Evolutionary conservation across 2,888 invertebrate genomes (phyloP).

Genomic region (Gastrophysa polygoni): DNA sequence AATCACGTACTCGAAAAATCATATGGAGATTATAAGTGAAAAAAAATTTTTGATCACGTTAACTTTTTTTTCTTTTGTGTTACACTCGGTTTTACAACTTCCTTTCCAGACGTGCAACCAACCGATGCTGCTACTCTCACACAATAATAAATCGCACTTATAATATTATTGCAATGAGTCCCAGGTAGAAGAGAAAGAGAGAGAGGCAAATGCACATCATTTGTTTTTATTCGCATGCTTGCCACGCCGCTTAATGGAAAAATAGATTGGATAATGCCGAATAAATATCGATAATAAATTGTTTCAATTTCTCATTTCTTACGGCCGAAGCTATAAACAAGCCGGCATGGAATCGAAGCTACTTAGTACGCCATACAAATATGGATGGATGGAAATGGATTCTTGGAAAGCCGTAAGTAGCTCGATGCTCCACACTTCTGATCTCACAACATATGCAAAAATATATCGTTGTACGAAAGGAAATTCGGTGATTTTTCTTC

Average conservation of each 20-base stretch:
- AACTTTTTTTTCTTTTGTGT: too few relatives aligned
- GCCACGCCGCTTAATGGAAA: conserved; percentile 15
- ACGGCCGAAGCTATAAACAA: conserved; percentile 14
- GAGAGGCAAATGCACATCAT: conserved; percentile 11
- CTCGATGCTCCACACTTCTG: too few relatives aligned
- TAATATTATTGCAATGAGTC: conserved; percentile 8
- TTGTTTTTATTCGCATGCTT: conserved; percentile 8
- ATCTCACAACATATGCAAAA: too few relatives aligned
- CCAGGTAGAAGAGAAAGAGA: conserved; percentile 13
- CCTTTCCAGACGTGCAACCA: not conserved
- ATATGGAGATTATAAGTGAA: too few relatives aligned
- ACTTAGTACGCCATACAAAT: not conserved
- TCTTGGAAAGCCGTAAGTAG: too few relatives aligned
- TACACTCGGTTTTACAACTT: too few relatives aligned
- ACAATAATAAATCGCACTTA: conserved; percentile 7
- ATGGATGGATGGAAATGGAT: not conserved
- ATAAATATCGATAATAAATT: conserved; percentile 20
- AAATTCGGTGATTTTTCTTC: too few relatives aligned
- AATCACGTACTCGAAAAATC: too few relatives aligned
- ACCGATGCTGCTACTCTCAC: too few relatives aligned
- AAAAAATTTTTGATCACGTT: too few relatives aligned
- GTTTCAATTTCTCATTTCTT: conserved; percentile 12
- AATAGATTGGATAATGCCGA: conserved; percentile 18
- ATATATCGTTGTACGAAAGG: too few relatives aligned
- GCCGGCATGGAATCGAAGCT: not conserved